Conservation (phyloP, 2,888 invertebrate genomes). For the Drosophila borealis region DNA sequence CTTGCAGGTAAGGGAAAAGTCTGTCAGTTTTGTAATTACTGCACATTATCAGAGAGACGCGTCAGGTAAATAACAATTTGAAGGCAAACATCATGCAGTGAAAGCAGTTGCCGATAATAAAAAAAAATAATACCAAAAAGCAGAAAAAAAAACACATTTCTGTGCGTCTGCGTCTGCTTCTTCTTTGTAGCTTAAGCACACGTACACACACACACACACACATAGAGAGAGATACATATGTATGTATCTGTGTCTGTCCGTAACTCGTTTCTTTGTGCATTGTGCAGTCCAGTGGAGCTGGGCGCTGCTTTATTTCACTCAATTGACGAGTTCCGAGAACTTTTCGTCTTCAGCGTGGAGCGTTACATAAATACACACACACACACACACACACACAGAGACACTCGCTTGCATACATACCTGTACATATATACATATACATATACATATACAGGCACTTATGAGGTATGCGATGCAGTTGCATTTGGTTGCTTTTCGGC, state of each 20-base stretch:
- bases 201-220: not conserved
- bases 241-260: constrained; percentile 45
- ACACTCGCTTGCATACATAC: not conserved
- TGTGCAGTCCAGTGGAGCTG: constrained; percentile 39
- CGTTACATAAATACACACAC: constrained; percentile 26
- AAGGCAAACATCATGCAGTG: constrained; percentile 44
- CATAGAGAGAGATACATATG: not conserved
- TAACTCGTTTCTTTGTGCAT: constrained; percentile 56
- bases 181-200: constrained; percentile 1
- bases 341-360: constrained; percentile 19
- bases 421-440: not conserved
- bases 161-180: constrained; percentile 5
- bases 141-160: constrained; percentile 16
- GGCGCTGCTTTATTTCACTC: constrained; percentile 33
- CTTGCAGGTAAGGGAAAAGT: constrained; percentile 25
- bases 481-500: constrained; percentile 7
- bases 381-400: not conserved
- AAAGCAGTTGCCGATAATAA: constrained; percentile 45
- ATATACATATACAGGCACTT: not conserved
- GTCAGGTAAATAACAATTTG: constrained; percentile 45
- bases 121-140: not conserved
- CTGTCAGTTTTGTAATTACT: constrained; percentile 23
- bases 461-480: constrained; percentile 23
- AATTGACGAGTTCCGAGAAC: constrained; percentile 63
- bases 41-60: constrained; percentile 22